Base-by-base conservation (phyloP, 1,140 invertebrate genomes). In the Onthophagus taurus region DNA sequence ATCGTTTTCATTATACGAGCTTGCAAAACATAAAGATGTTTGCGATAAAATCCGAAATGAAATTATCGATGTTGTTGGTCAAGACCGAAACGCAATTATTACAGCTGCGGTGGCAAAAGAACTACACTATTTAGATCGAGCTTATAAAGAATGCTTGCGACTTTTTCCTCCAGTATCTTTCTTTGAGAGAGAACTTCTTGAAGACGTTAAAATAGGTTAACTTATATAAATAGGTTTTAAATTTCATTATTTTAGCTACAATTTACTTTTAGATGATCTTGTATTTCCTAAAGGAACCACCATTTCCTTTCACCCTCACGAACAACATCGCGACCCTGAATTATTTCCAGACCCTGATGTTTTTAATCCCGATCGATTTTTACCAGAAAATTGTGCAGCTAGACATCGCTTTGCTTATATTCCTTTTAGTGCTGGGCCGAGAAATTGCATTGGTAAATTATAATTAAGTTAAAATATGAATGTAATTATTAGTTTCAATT, bases 101-200 rank as follows among this genome's bases (percentile, higher is more conserved):
- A 78, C 72, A 0, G 66, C 74, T 50, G 75, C 81, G 36, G 81
- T 84, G 56, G 52, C 84, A 26, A 59, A 66, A 37, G 63, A 75
- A 45, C 72, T 88, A 73, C 77, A 76, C 48, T 88, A 85, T 55
- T 59, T 86, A 47, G 84, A 85, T 51, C 72, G 74, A 51, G 80
- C 77, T 44, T 74, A 85, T 31, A 87, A 82, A 59, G 80, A 83
- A 57, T 65, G 74, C 4, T 55, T 83, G 9, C 59, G 80, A 19
- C 55, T 84, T 1, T 86, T 76, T 58, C 82, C 83, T 21, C 80
- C 80, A 42, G 83, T 86, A 4, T 82, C 81, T 4, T 71, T 81
- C 45, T 76, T 88, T 60, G 73, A 71, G 0, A 66, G 85, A 50
- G 59, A 64, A 39, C 53, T 81, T n/a, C 65, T 55, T 26, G 72